Evolutionary conservation across 92 coral and sea anemone genomes (phyloP).

Genomic region (Phymanthus crucifer): DNA sequence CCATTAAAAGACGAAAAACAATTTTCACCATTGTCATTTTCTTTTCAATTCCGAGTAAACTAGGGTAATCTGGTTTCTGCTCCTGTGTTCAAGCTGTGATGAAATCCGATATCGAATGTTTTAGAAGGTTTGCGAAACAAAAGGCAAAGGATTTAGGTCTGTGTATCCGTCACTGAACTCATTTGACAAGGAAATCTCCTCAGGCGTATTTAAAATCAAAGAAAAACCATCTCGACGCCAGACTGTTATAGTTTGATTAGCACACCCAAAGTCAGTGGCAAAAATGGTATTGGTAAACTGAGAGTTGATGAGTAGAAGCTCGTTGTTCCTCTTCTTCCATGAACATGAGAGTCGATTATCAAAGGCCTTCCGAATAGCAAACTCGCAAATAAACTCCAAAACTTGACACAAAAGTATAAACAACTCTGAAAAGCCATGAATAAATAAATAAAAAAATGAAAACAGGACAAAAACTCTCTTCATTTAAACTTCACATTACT

Average conservation of each 20-base stretch:
- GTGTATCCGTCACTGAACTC: background rate
- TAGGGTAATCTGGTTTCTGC: background rate
- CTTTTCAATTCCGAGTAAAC: background rate
- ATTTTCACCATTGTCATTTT: background rate
- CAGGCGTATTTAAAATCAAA: background rate
- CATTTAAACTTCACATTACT: background rate
- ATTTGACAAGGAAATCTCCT: background rate
- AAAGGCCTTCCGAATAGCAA: background rate
- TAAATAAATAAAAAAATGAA: background rate
- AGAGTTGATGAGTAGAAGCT: background rate
- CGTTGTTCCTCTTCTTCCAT: background rate
- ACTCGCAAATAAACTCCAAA: background rate
- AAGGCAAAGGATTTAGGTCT: background rate
- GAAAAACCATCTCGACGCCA: background rate
- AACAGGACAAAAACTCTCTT: background rate
- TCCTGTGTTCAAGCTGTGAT: background rate
- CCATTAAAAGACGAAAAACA: background rate
- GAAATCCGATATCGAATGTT: background rate
- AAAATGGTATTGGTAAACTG: background rate
- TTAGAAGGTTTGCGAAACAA: background rate
- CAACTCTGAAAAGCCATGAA: background rate
- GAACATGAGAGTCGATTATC: no score
- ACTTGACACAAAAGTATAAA: background rate
- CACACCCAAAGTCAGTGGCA: background rate
- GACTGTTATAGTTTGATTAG: background rate